Conservation (phyloP, 2,113 vertebrate species). For the Crotalus viridis region DNA sequence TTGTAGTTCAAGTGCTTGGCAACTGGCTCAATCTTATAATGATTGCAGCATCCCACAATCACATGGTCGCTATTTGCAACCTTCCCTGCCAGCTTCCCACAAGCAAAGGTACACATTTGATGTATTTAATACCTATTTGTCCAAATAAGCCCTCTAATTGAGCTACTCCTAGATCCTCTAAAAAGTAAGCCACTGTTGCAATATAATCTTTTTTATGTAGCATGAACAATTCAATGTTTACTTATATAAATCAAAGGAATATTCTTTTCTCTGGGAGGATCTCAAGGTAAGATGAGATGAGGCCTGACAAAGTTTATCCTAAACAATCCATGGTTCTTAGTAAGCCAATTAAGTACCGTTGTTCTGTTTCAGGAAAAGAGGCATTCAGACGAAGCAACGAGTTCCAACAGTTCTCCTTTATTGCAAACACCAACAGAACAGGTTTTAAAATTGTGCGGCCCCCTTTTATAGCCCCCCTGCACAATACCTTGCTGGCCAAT, state of each 20-base stretch:
- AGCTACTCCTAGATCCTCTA: background rate
- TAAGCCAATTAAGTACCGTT: background rate
- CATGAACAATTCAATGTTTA: background rate
- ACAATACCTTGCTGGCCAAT: too few relatives aligned
- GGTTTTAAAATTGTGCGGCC: too few relatives aligned
- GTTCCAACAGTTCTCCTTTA: too few relatives aligned
- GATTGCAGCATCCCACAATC: background rate
- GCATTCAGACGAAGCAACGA: too few relatives aligned
- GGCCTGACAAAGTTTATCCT: background rate
- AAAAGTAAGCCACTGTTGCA: background rate
- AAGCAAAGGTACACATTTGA: background rate
- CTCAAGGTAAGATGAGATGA: background rate
- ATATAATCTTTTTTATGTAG: background rate
- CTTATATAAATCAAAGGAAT: background rate
- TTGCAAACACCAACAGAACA: too few relatives aligned
- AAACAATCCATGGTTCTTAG: background rate
- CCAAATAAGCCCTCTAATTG: background rate
- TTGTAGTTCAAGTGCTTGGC: background rate
- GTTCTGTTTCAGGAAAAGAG: too few relatives aligned
- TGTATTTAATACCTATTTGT: background rate
- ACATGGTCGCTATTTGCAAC: background rate
- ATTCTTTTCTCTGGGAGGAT: background rate
- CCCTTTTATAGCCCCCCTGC: too few relatives aligned
- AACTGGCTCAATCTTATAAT: background rate
- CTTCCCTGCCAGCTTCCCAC: background rate